phyloP scores from a whole-genome alignment of 2,113 vertebrate species.

The Aegithalos caudatus region DNA sequence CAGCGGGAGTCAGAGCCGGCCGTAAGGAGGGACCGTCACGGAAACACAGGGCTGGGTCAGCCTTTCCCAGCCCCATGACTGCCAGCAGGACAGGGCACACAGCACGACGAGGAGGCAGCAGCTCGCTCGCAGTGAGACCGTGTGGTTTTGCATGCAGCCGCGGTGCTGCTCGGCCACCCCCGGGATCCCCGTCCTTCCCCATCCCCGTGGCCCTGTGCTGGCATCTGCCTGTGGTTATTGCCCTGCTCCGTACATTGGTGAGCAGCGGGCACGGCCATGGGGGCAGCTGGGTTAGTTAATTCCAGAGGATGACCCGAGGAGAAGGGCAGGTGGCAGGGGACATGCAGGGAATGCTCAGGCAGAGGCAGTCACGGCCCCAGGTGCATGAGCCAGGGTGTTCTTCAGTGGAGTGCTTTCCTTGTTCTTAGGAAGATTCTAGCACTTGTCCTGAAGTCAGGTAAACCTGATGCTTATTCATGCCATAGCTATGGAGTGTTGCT shows the following conservation, averaged over 20 bases:
- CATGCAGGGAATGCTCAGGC: background rate
- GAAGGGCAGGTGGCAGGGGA: background rate
- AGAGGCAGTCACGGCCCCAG: accelerated
- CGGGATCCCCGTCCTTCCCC: background rate
- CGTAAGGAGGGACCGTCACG: accelerated
- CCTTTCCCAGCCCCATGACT: background rate
- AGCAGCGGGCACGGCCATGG: accelerated
- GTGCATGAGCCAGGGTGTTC: accelerated
- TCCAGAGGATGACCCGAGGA: background rate
- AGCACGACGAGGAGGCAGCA: background rate
- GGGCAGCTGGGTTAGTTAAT: background rate
- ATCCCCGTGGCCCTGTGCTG: accelerated
- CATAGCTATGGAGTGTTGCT: background rate
- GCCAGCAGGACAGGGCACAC: accelerated
- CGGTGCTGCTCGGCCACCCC: background rate
- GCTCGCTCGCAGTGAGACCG: accelerated
- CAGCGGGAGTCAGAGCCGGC: accelerated
- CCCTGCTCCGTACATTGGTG: accelerated
- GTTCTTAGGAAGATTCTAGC: background rate
- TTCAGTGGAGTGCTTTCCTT: background rate
- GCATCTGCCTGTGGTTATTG: background rate
- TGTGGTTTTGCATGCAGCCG: accelerated
- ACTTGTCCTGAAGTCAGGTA: background rate
- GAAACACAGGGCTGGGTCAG: accelerated
- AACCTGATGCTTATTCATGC: background rate